Evolutionary conservation across 2,113 vertebrate species (phyloP).

Genomic region (Argyrosomus japonicus): DNA sequence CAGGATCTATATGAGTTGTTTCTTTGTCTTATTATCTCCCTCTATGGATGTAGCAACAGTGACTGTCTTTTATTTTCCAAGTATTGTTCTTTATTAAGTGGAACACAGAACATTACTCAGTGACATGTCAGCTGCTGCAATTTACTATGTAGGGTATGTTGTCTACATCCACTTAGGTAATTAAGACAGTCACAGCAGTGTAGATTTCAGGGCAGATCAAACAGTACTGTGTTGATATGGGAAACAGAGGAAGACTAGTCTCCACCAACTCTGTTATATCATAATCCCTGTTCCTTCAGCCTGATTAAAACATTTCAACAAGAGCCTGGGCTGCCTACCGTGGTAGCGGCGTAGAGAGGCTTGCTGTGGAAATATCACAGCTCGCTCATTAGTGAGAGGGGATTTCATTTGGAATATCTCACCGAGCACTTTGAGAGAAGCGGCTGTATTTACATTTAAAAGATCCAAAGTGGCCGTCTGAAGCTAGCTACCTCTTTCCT

Average conservation of each 20-base stretch:
- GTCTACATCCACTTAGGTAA: slow-evolving; percentile 78
- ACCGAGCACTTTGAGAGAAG: slow-evolving; percentile 80
- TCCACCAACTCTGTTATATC: slow-evolving; percentile 78
- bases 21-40: slow-evolving; percentile 64
- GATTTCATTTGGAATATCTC: slow-evolving; percentile 83
- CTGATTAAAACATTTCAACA: slow-evolving; percentile 84
- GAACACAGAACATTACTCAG: slow-evolving; percentile 65
- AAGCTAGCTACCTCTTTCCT: slow-evolving; percentile 81
- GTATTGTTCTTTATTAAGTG: slow-evolving; percentile 74
- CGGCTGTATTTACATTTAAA: slow-evolving; percentile 87
- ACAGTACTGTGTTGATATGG: slow-evolving; percentile 75
- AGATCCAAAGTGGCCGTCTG: slow-evolving; percentile 84
- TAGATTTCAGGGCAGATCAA: slow-evolving; percentile 79
- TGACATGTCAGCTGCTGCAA: slow-evolving; percentile 67
- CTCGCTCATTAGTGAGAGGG: slow-evolving; percentile 84
- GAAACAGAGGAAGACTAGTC: slow-evolving; percentile 76
- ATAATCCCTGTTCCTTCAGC: slow-evolving; percentile 81
- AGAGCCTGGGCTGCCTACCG: slow-evolving; percentile 70
- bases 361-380: slow-evolving; percentile 79
- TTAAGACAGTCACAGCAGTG: slow-evolving; percentile 78
- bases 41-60: slow-evolving; percentile 47
- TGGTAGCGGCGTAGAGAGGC: slow-evolving; percentile 62
- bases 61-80: slow-evolving; percentile 59
- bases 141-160: slow-evolving; percentile 72
- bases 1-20: slow-evolving; percentile 53